Evolutionary conservation across 2,797 vertebrate species (phyloP).

Genomic region (Pangasius sanitwongsei): DNA sequence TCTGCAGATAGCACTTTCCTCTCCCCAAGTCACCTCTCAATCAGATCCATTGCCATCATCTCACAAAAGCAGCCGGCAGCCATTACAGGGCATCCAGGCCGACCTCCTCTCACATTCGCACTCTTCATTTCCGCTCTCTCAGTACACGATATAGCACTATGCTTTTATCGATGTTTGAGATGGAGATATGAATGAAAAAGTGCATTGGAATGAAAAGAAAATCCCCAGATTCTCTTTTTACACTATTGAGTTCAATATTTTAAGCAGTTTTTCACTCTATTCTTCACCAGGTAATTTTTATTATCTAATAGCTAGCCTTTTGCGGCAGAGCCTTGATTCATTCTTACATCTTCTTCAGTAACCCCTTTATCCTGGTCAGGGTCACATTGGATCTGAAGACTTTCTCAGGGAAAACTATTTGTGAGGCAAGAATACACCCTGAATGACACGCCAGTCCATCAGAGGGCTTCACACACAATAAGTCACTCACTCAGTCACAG

Average conservation of each 20-base stretch:
- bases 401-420: background rate
- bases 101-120: slow-evolving; percentile 17
- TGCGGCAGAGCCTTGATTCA: background rate
- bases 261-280: slow-evolving; percentile 25
- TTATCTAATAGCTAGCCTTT: background rate
- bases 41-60: slow-evolving; percentile 46
- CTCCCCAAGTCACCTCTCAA: slow-evolving; percentile 43
- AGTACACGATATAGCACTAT: background rate
- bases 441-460: background rate
- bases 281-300: background rate
- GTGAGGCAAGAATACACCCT: background rate
- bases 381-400: background rate
- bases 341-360: background rate
- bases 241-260: background rate
- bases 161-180: slow-evolving; percentile 8
- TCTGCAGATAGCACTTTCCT: slow-evolving; percentile 35
- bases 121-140: slow-evolving; percentile 24
- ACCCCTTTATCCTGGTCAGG: background rate
- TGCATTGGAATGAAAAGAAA: slow-evolving; percentile 25
- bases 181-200: slow-evolving; percentile 20
- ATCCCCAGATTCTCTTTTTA: slow-evolving; percentile 28
- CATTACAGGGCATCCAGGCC: slow-evolving; percentile 29
- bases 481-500: background rate
- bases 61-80: slow-evolving; percentile 35
- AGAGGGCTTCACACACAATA: background rate